phyloP scores from a whole-genome alignment of 1,140 invertebrate genomes.

The Watersipora subatra region DNA sequence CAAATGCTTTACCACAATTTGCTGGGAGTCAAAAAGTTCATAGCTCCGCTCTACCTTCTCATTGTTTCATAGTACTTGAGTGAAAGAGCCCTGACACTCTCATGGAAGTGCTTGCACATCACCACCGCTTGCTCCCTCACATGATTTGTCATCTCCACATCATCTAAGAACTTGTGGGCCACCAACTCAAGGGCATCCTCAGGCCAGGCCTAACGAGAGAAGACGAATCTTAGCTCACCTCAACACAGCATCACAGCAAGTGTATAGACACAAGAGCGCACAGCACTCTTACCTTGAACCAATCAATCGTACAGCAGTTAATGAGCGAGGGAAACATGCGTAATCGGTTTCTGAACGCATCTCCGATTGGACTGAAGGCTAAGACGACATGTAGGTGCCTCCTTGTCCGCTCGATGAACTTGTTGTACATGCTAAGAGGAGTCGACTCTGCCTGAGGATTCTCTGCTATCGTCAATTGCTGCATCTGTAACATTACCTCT shows the following conservation, averaged over 20 bases:
- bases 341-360: conserved; percentile 36
- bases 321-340: conserved; percentile 40
- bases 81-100: conserved; percentile 31
- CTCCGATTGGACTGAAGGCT: conserved; percentile 40
- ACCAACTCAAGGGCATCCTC: conserved; percentile 38
- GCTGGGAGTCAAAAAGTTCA: not conserved
- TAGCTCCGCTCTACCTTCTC: not conserved
- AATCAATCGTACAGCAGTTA: conserved; percentile 41
- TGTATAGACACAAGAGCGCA: too few species aligned
- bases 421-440: conserved; percentile 39
- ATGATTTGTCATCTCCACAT: conserved; percentile 36
- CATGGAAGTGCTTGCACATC: conserved; percentile 40
- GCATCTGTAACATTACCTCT: conserved; percentile 24
- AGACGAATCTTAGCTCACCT: too few species aligned
- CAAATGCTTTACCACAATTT: not conserved
- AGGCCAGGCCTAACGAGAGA: conserved; percentile 31
- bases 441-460: conserved; percentile 31
- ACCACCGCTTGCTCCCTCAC: conserved; percentile 26
- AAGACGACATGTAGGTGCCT: conserved; percentile 37
- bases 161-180: conserved; percentile 37
- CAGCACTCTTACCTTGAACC: conserved; percentile 28
- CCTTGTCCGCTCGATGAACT: conserved; percentile 37
- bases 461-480: conserved; percentile 26
- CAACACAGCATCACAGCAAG: too few species aligned
- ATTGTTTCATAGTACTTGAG: conserved; percentile 5